Conservation (phyloP, 1,140 invertebrate genomes). For the Marisa cornuarietis region DNA sequence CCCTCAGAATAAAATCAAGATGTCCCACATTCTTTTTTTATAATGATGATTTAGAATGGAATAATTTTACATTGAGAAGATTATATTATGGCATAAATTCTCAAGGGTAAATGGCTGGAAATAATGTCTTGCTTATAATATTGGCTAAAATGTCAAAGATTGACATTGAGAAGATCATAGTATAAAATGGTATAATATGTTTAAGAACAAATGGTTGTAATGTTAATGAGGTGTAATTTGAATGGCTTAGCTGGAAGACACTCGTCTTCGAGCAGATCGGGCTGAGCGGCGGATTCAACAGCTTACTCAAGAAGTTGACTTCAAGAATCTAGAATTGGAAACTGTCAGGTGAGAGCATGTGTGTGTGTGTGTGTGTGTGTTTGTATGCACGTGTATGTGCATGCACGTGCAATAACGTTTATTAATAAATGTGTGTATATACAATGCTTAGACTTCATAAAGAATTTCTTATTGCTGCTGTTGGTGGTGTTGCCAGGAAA, state of each 20-base stretch:
- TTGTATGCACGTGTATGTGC: not conserved
- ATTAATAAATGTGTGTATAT: not conserved
- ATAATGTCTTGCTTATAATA: too few species aligned
- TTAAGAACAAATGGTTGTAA: too few species aligned
- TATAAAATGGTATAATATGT: too few species aligned
- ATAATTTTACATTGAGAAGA: too few species aligned
- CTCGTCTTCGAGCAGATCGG: constrained; percentile 36
- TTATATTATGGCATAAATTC: too few species aligned
- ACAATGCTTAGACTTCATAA: not conserved
- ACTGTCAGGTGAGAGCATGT: constrained; percentile 45
- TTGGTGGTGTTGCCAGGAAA: constrained; percentile 34
- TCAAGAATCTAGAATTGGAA: constrained; percentile 59
- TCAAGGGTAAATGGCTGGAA: too few species aligned
- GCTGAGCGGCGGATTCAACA: constrained; percentile 48
- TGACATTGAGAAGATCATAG: too few species aligned
- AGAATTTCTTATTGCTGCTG: not conserved
- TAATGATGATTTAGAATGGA: too few species aligned
- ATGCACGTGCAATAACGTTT: not conserved
- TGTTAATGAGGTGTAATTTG: too few species aligned
- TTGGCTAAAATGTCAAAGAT: too few species aligned
- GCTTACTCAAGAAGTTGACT: constrained; percentile 48
- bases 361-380: constrained; percentile 3
- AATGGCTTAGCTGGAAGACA: constrained; percentile 47
- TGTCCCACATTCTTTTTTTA: too few species aligned
- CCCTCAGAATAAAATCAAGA: too few species aligned